A percentile compares a stretch with the other conserved stretches of the same genome.
Conservation (phyloP, 2,797 vertebrate species). For the Choloepus didactylus region DNA sequence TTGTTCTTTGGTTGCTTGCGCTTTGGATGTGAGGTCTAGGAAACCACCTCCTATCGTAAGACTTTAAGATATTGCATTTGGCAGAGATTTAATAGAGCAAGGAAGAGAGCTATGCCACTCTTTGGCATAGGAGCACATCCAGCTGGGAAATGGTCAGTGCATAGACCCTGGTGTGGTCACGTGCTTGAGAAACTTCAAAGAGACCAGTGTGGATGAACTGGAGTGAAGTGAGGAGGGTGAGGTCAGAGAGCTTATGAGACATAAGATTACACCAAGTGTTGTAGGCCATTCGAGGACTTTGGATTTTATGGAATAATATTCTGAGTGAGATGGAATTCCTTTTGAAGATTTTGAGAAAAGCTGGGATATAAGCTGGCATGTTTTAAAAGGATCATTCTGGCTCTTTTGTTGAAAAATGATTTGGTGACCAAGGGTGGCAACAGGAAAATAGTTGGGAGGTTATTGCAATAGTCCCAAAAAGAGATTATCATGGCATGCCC, state of each 20-base stretch:
- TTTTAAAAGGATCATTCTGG: not conserved
- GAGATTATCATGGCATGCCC: not conserved
- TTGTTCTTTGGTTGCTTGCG: too few relatives aligned
- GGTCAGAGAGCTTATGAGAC: not conserved
- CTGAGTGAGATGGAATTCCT: not conserved
- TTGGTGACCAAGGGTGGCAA: not conserved
- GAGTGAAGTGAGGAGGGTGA: not conserved
- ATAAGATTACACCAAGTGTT: not conserved
- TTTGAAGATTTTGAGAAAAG: not conserved
- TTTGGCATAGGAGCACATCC: not conserved
- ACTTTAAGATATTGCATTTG: too few relatives aligned
- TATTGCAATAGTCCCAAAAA: not conserved
- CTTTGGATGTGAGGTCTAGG: too few relatives aligned
- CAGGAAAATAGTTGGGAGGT: not conserved
- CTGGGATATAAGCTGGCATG: not conserved
- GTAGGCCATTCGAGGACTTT: not conserved
- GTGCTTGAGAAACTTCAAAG: not conserved
- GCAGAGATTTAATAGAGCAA: constrained; percentile 3
- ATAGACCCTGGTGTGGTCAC: not conserved
- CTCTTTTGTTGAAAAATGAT: not conserved
- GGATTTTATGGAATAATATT: not conserved
- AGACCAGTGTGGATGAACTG: not conserved
- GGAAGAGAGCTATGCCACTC: not conserved
- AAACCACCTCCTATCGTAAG: too few relatives aligned
- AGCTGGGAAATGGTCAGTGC: not conserved